These are phyloP conservation scores for Pomatostomus ruficeps DNA, from an alignment of 2,113 vertebrate species.

Conservation along the genomic window DNA sequence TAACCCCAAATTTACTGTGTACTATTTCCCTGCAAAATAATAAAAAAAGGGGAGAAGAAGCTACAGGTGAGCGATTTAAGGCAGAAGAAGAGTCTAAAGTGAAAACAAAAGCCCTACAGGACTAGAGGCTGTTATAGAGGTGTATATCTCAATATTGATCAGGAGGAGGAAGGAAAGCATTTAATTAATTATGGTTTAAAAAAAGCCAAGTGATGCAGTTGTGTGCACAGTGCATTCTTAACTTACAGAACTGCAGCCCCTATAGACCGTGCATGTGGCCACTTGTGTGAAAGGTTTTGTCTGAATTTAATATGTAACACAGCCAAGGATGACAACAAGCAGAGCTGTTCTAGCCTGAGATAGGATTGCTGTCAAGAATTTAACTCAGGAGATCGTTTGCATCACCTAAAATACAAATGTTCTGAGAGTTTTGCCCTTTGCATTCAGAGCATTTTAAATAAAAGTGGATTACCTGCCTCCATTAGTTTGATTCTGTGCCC, in stretches of 20 bases:
- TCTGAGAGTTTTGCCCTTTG: neutral
- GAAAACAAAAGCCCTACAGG: neutral
- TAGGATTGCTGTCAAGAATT: neutral
- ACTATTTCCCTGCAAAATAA: conserved; percentile 1
- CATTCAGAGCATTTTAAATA: neutral
- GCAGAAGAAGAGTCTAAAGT: neutral
- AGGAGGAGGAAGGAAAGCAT: neutral
- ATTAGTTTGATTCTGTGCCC: neutral
- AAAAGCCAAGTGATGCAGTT: neutral
- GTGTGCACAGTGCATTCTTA: neutral
- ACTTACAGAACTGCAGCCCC: neutral
- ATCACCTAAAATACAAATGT: neutral
- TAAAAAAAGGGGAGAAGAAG: neutral
- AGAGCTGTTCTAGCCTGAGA: neutral
- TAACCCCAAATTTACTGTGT: neutral
- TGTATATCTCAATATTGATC: neutral
- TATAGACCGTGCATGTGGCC: too few species aligned
- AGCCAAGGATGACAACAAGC: neutral
- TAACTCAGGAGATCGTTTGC: neutral
- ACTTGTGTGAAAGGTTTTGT: neutral
- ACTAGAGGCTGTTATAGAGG: neutral
- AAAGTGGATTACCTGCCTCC: neutral
- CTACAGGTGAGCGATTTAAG: neutral
- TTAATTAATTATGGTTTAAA: neutral
- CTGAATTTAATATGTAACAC: neutral